phyloP scores from a whole-genome alignment of 2,888 invertebrate species.

The Conomelus anceps region DNA sequence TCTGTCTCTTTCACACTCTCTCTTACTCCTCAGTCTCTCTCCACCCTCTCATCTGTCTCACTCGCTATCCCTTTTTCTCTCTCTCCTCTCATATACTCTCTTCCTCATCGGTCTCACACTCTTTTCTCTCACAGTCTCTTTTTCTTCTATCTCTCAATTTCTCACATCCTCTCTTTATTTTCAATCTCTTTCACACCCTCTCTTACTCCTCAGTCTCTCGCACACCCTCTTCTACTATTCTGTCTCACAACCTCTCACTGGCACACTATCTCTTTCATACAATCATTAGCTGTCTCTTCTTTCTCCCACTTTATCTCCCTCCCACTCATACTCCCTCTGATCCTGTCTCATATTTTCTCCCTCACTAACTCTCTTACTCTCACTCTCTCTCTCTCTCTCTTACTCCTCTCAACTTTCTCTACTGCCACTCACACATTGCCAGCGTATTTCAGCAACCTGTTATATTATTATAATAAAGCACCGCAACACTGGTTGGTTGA shows the following conservation, averaged over 20 bases:
- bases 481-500: neutral
- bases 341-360: neutral
- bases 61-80: neutral
- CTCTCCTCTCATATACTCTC: neutral
- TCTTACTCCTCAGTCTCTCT: neutral
- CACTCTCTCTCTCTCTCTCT: neutral
- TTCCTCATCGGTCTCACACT: no score
- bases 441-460: neutral
- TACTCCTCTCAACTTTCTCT: no score
- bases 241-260: neutral
- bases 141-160: neutral
- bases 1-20: neutral
- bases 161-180: neutral
- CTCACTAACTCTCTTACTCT: neutral
- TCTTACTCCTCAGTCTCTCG: neutral
- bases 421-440: no score
- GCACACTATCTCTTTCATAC: neutral
- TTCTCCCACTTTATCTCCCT: neutral
- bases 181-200: neutral
- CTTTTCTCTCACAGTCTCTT: neutral
- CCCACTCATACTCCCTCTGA: neutral
- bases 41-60: neutral
- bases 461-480: neutral
- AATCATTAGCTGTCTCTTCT: neutral
- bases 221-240: neutral